Evolutionary conservation across 2,888 invertebrate genomes (phyloP).

Genomic region (Athalia circularis): DNA sequence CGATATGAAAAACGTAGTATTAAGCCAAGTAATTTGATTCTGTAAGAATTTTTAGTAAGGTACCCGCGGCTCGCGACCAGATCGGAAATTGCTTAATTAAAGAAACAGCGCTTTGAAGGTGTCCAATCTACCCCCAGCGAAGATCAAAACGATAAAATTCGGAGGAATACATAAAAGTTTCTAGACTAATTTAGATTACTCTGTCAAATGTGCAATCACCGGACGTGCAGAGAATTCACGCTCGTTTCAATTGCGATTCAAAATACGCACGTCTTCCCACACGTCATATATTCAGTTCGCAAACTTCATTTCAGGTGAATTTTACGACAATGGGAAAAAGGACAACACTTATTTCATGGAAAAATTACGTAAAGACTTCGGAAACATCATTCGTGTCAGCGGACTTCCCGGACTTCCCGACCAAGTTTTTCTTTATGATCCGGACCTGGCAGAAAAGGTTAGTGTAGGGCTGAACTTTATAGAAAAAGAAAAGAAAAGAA

Average conservation of each 20-base stretch:
- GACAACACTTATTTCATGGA: conserved; percentile 16
- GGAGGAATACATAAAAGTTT: conserved; percentile 14
- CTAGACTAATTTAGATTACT: conserved; percentile 7
- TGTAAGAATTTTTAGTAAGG: background rate
- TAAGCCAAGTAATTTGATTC: conserved; percentile 36
- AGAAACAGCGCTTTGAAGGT: conserved; percentile 3
- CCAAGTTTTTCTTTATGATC: conserved; percentile 44
- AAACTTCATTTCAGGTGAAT: conserved; percentile 22
- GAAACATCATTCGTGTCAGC: conserved; percentile 34
- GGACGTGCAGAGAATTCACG: background rate
- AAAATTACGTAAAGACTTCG: conserved; percentile 34
- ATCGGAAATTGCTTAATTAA: conserved; percentile 36
- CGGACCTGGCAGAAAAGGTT: conserved; percentile 45
- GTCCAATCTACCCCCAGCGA: conserved; percentile 5
- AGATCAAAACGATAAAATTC: conserved; percentile 10
- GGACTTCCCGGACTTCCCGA: conserved; percentile 29
- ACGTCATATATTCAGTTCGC: too few species aligned
- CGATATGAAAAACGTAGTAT: conserved; percentile 36
- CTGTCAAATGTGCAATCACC: background rate
- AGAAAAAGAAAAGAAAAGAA: conserved; percentile 41
- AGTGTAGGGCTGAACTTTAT: conserved; percentile 7
- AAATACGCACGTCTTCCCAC: background rate
- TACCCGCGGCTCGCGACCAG: conserved; percentile 5
- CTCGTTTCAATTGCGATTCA: background rate
- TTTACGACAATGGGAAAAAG: conserved; percentile 3